Percentiles rank a stretch among this genome's conserved stretches.
Evolutionary conservation across 2,113 vertebrate genomes (phyloP).

Genomic region (Gracilinanus agilis): DNA sequence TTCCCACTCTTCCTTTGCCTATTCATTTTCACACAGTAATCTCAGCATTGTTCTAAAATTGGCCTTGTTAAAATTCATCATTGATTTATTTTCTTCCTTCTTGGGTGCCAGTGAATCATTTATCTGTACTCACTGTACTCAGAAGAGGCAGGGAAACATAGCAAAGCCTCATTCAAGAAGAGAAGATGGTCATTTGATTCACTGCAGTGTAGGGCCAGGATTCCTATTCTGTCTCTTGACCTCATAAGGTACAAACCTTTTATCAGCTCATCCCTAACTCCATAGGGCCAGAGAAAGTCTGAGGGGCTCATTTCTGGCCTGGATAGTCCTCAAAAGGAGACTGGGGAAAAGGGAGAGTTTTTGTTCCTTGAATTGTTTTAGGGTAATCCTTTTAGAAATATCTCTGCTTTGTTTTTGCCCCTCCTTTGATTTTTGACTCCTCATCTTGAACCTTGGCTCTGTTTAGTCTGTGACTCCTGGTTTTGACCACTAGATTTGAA

Average conservation of each 20-base stretch:
- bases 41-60: constrained; percentile 67
- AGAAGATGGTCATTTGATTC: constrained; percentile 48
- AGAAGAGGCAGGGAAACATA: constrained; percentile 54
- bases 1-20: constrained; percentile 36
- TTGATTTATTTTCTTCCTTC: constrained; percentile 64
- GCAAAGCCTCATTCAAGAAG: constrained; percentile 39
- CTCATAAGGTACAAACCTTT: neutral
- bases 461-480: constrained; percentile 13
- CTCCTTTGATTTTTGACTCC: neutral
- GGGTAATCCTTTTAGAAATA: neutral
- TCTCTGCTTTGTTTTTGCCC: neutral
- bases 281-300: neutral
- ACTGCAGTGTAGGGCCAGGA: neutral
- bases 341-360: neutral
- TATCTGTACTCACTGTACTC: constrained; percentile 29
- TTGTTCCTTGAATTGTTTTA: neutral
- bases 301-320: neutral
- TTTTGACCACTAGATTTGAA: neutral
- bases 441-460: neutral
- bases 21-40: constrained; percentile 52
- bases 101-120: constrained; percentile 55
- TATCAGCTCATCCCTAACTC: neutral
- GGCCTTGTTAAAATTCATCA: constrained; percentile 69
- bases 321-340: neutral
- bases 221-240: constrained; percentile 5